phyloP scores from a whole-genome alignment of 1,140 invertebrate genomes.

The Cylas formicarius region DNA sequence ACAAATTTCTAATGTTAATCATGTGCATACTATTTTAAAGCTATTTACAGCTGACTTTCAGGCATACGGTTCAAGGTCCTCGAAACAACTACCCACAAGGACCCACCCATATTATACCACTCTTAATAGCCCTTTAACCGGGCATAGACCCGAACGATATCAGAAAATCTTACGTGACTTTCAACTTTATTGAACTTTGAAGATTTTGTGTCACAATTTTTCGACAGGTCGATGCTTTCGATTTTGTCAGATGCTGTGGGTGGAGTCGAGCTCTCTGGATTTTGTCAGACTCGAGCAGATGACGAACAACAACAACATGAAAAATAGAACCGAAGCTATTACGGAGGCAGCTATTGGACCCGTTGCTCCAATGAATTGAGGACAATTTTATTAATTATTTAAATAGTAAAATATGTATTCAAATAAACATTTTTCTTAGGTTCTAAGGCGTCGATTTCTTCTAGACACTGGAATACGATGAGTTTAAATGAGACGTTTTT shows the following conservation, averaged over 20 bases:
- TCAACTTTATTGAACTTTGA: constrained; percentile 80
- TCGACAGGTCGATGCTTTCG: constrained; percentile 73
- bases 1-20: no score
- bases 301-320: constrained; percentile 45
- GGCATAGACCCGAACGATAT: constrained; percentile 89
- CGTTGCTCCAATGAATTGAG: no score
- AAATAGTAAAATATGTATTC: no score
- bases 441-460: no score
- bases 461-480: no score
- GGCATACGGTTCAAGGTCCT: constrained; percentile 60
- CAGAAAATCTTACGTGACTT: constrained; percentile 71
- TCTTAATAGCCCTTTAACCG: constrained; percentile 72
- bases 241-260: constrained; percentile 63
- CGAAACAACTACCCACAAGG: constrained; percentile 64
- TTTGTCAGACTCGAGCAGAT: constrained; percentile 57
- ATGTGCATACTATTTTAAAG: no score
- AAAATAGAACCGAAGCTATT: constrained; percentile 63
- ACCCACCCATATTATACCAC: constrained; percentile 69
- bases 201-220: constrained; percentile 79
- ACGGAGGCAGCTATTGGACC: constrained; percentile 63
- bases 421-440: no score
- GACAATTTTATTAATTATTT: no score
- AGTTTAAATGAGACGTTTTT: no score
- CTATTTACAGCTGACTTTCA: no score
- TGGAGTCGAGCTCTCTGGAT: constrained; percentile 67